Evolutionary conservation across 2,797 vertebrate species (phyloP).

Genomic region (Anguilla pacifica): DNA sequence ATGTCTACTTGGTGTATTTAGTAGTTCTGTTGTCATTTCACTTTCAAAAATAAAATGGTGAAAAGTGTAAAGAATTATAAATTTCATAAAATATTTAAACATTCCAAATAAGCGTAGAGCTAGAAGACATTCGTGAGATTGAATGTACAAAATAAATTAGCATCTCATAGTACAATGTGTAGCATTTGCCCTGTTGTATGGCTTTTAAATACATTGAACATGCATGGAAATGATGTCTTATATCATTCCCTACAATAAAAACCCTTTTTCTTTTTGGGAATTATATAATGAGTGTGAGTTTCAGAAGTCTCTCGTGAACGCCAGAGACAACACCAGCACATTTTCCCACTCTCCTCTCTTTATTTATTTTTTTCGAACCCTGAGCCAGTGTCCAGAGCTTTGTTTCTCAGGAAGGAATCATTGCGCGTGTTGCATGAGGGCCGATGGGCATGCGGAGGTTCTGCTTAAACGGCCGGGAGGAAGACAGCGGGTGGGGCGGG

Average conservation of each 20-base stretch:
- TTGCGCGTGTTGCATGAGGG: background rate
- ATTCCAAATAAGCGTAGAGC: background rate
- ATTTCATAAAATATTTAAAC: background rate
- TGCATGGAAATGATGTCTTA: background rate
- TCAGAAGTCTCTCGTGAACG: background rate
- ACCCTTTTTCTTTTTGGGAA: background rate
- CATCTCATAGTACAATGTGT: background rate
- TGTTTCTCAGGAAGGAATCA: background rate
- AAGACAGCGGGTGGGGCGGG: background rate
- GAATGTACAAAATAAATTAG: too few species aligned
- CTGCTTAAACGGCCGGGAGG: background rate
- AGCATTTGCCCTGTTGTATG: background rate
- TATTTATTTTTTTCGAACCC: background rate
- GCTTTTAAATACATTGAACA: too few species aligned
- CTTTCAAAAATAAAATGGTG: background rate
- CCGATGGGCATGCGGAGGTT: background rate
- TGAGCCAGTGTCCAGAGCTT: background rate
- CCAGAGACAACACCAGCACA: background rate
- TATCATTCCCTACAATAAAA: background rate
- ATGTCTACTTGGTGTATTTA: background rate
- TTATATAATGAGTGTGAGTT: background rate
- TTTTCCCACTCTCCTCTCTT: background rate
- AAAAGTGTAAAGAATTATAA: background rate
- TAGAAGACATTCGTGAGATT: background rate
- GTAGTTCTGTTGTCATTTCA: background rate